Percentiles rank a stretch among this genome's conserved stretches.
phyloP scores from a whole-genome alignment of 2,797 vertebrate species.

The Merluccius polli region DNA sequence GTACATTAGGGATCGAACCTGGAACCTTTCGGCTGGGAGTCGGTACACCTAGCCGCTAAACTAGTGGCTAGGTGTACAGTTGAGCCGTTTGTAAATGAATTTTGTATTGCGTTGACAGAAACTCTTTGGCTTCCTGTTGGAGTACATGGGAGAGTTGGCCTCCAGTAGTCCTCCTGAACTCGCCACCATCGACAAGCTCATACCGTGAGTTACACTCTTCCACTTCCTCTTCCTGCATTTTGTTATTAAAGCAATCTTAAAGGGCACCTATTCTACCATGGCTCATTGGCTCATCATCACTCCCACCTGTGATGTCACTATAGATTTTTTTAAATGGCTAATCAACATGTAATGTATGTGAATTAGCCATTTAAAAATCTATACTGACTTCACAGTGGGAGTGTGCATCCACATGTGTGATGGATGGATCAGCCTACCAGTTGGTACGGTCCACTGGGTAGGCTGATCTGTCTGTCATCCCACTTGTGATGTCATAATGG shows the following conservation, averaged over 20 bases:
- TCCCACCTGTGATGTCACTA: not conserved
- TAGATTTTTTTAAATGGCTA: not conserved
- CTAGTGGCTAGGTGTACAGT: no score
- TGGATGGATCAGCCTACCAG: no score
- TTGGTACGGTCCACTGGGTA: no score
- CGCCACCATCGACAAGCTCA: conserved; percentile 74
- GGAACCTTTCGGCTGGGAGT: no score
- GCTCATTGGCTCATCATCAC: not conserved
- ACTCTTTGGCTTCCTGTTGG: conserved; percentile 86
- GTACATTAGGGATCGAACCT: no score
- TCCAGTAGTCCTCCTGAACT: conserved; percentile 76
- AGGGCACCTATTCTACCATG: not conserved
- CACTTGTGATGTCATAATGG: no score
- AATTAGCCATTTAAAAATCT: not conserved
- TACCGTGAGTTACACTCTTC: conserved; percentile 73
- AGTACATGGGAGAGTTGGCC: conserved; percentile 85
- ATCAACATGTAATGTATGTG: no score
- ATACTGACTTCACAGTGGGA: no score
- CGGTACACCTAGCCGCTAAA: no score
- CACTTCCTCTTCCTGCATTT: fast-evolving
- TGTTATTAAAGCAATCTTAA: not conserved
- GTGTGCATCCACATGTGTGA: no score
- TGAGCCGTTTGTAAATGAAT: not conserved
- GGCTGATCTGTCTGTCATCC: no score
- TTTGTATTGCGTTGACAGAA: conserved; percentile 68